Evolutionary conservation across 2,888 invertebrate species (phyloP), one percentile per base, ranked within the genome.

Genomic region (Trichogramma dendrolimi): DNA sequence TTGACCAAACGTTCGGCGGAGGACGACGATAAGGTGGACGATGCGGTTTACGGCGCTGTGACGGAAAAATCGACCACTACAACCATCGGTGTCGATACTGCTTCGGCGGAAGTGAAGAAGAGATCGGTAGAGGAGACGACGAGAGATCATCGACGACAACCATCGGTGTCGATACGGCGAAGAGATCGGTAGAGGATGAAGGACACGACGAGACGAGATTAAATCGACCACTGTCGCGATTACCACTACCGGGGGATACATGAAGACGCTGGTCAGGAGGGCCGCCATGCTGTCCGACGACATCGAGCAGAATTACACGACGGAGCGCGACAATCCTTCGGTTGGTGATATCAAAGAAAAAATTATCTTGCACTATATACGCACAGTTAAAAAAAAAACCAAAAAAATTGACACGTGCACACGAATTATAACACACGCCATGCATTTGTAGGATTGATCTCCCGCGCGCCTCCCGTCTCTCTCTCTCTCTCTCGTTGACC

Each of bases 401-500:
- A 1, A 14, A 27, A 27, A 2, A 27, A 27, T 27, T 27, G 27
- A 27, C 27, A 27, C 27, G 27, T 27, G 27, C 5, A 48, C 14
- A 14, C 4, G 27, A 11, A 14, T 48, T 48, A 11, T 14, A 11
- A 48, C 14, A 48, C n/a, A 11, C 14, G 5, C 38, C 42, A 27
- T 11, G 11, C 51, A 48, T 60, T 63, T 61, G 42, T 63, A 63
- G 63, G 63, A 61, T 4, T 63, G 55, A 63, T 40, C 2, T 27
- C 27, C 27, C 27, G 27, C 27, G 27, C 27, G 27, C 27, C 27
- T 27, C 27, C 27, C 27, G 3, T 2, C 2, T 27, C 27, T 27
- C 27, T 27, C 27, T 3, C 0, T 2, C 2, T 27, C 27, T 27
- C 27, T 27, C 27, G 27, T 27, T 58, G 61, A 63, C 58, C 51